Evolutionary conservation across 2,888 invertebrate genomes (phyloP).

Genomic region (Mythimna pallens): DNA sequence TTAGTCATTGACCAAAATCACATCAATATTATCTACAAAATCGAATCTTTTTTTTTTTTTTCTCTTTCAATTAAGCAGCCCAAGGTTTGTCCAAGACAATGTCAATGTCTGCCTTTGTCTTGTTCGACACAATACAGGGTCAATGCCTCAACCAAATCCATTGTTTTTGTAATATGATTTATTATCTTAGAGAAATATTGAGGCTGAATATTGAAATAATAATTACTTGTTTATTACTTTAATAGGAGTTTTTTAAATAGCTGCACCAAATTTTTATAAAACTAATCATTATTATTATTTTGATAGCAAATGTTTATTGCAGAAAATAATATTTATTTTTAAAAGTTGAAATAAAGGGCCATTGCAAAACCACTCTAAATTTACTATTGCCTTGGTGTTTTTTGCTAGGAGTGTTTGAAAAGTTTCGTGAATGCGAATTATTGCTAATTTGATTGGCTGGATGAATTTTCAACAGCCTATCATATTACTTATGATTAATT

Average conservation of each 20-base stretch:
- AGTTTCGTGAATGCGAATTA: neutral
- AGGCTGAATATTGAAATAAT: slow-evolving; percentile 1
- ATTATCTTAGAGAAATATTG: slow-evolving; percentile 4
- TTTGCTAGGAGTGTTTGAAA: too few species aligned
- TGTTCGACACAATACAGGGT: slow-evolving; percentile 25
- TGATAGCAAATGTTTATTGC: too few species aligned
- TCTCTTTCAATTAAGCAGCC: neutral
- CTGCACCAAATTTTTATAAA: too few species aligned
- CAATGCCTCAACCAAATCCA: slow-evolving; percentile 25
- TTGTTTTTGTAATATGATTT: slow-evolving; percentile 4
- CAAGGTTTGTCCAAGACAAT: slow-evolving; percentile 28
- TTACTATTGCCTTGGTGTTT: neutral
- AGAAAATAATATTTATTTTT: too few species aligned
- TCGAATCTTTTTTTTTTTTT: neutral
- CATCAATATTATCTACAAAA: neutral
- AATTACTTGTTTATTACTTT: neutral
- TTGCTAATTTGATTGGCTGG: too few species aligned
- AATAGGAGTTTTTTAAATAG: too few species aligned
- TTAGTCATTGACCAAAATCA: neutral
- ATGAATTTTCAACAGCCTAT: too few species aligned
- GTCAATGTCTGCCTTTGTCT: slow-evolving; percentile 22
- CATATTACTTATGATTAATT: neutral
- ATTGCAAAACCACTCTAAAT: too few species aligned
- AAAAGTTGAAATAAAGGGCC: too few species aligned
- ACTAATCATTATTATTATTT: too few species aligned